A percentile compares a stretch with the other conserved stretches of the same genome.
These are phyloP conservation scores for Sesamia nonagrioides DNA, from an alignment of 1,140 invertebrate species.

Conservation along the genomic window DNA sequence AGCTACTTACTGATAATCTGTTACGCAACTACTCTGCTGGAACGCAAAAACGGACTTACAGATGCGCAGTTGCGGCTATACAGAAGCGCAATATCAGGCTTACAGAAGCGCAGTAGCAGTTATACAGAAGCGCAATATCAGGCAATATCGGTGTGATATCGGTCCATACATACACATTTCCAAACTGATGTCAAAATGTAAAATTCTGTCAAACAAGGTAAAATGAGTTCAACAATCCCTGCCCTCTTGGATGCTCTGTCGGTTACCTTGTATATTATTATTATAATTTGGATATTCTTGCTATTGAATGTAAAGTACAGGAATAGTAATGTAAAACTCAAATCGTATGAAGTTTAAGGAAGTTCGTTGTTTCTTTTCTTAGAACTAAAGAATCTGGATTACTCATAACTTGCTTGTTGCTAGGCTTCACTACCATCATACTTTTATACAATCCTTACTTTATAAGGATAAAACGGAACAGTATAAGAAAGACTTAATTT, in stretches of 20 bases:
- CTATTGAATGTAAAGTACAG: not conserved
- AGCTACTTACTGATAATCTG: too few relatives aligned
- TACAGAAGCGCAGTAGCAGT: too few relatives aligned
- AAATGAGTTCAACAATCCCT: not conserved
- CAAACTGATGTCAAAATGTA: not conserved
- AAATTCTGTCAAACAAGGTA: not conserved
- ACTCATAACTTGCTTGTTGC: too few relatives aligned
- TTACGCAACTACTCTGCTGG: too few relatives aligned
- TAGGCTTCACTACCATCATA: not conserved
- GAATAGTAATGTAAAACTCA: not conserved
- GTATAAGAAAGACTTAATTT: too few relatives aligned
- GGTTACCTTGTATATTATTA: not conserved
- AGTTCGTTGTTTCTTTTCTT: not conserved
- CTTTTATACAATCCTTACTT: not conserved
- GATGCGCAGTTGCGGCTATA: too few relatives aligned
- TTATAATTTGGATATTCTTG: constrained; percentile 3
- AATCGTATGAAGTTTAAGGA: not conserved
- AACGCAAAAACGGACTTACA: too few relatives aligned
- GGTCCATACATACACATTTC: too few relatives aligned
- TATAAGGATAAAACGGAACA: too few relatives aligned
- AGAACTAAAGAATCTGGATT: not conserved
- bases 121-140: too few relatives aligned
- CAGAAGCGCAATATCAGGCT: too few relatives aligned
- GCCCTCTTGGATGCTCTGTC: not conserved
- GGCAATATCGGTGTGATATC: too few relatives aligned